Percentiles rank a stretch among this genome's conserved stretches.
These are phyloP conservation scores for Pan troglodytes DNA, from an alignment of 2,113 vertebrate species.

Conservation along the genomic window NHGRI_mPanTro3-v2.1_pri NC_072417.2:35453001-35453500, in stretches of 20 bases:
- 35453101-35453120: background rate
- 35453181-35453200: slow-evolving; percentile 21
- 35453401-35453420: slow-evolving; percentile 16
- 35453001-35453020: background rate
- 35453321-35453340: slow-evolving; percentile 46
- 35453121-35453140: slow-evolving; percentile 31
- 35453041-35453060: background rate
- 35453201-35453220: background rate
- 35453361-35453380: slow-evolving; percentile 45
- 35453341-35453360: background rate
- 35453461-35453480: background rate
- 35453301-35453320: slow-evolving; percentile 10
- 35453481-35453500: background rate
- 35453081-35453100: slow-evolving; percentile 1
- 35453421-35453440: background rate
- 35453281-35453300: slow-evolving; percentile 41
- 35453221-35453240: slow-evolving; percentile 25
- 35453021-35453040: background rate
- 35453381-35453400: background rate
- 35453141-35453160: slow-evolving; percentile 9
- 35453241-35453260: background rate
- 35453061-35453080: background rate
- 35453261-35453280: slow-evolving; percentile 42
- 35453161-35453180: slow-evolving; percentile 12
- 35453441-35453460: background rate